Conservation (phyloP, 2,888 invertebrate species). For the Acleris literana region DNA sequence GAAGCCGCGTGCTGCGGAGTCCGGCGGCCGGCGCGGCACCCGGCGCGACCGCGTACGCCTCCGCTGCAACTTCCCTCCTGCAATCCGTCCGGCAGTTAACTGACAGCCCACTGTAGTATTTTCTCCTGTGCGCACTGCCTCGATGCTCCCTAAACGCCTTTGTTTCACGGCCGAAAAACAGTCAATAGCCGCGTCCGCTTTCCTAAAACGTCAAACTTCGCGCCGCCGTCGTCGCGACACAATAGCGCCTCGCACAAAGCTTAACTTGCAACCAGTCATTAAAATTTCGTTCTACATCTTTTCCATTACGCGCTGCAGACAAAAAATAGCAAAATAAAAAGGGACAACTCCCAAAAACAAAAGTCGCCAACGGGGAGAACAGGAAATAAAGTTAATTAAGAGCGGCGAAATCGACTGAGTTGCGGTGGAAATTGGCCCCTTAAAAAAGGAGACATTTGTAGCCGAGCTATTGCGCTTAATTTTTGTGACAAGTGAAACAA, state of each 20-base stretch:
- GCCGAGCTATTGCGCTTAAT: conserved; percentile 82
- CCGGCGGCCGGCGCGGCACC: conserved; percentile 18
- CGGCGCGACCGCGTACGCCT: conserved; percentile 26
- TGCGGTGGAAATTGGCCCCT: conserved; percentile 83
- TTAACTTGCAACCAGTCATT: conserved; percentile 79
- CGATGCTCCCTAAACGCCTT: conserved; percentile 46
- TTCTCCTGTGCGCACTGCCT: neutral
- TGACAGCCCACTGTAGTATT: conserved; percentile 8
- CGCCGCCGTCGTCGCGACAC: conserved; percentile 62
- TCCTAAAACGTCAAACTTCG: conserved; percentile 70
- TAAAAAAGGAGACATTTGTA: conserved; percentile 83
- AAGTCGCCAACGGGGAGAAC: conserved; percentile 79
- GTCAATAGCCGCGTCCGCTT: conserved; percentile 63
- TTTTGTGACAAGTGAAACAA: conserved; percentile 84
- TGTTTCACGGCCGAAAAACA: conserved; percentile 58
- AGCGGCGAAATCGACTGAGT: conserved; percentile 83
- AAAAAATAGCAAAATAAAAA: conserved; percentile 80
- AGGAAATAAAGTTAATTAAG: conserved; percentile 84
- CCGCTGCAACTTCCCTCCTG: conserved; percentile 37
- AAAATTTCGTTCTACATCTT: conserved; percentile 83
- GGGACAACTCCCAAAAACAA: conserved; percentile 77
- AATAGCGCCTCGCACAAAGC: conserved; percentile 75
- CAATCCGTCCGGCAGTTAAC: conserved; percentile 28
- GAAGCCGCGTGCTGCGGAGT: conserved; percentile 49
- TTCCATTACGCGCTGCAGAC: conserved; percentile 81